These are phyloP conservation scores for Slavum lentiscoides DNA, from an alignment of 2,888 invertebrate genomes.

Conservation along the genomic window DNA sequence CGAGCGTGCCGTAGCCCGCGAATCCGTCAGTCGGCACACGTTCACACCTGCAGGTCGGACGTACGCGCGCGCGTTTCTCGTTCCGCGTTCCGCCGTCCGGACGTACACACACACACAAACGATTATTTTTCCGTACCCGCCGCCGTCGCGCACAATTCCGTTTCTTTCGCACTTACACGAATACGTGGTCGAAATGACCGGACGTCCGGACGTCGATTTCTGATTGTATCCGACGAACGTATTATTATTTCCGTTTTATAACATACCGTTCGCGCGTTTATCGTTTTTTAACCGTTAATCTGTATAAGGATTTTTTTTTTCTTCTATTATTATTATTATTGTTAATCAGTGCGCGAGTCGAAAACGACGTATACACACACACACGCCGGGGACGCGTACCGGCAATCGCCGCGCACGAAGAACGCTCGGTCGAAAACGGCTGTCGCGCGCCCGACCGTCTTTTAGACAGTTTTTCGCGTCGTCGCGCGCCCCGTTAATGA, in stretches of 20 bases:
- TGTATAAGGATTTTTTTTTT: too few species aligned
- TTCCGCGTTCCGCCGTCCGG: neutral
- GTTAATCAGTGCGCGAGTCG: too few species aligned
- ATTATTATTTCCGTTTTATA: too few species aligned
- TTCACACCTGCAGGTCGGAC: conserved; percentile 15
- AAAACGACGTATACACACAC: too few species aligned
- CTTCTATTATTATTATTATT: too few species aligned
- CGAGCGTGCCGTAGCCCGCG: conserved; percentile 33
- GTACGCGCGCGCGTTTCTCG: conserved; percentile 4
- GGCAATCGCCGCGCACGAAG: too few species aligned
- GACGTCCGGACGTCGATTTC: neutral
- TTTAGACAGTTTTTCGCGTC: too few species aligned
- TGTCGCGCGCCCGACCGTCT: neutral
- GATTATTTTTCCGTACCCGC: neutral
- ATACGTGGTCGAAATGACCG: neutral
- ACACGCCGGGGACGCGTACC: too few species aligned
- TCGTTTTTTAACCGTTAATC: too few species aligned
- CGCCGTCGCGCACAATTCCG: neutral
- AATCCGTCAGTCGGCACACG: conserved; percentile 42
- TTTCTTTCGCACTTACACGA: too few species aligned
- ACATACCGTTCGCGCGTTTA: too few species aligned
- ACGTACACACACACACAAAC: too few species aligned
- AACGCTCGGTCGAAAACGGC: neutral
- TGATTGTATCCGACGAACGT: neutral
- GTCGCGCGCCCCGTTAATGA: neutral